These are phyloP conservation scores for Zingel zingel DNA, from an alignment of 2,113 vertebrate genomes.

Conservation along the genomic window DNA sequence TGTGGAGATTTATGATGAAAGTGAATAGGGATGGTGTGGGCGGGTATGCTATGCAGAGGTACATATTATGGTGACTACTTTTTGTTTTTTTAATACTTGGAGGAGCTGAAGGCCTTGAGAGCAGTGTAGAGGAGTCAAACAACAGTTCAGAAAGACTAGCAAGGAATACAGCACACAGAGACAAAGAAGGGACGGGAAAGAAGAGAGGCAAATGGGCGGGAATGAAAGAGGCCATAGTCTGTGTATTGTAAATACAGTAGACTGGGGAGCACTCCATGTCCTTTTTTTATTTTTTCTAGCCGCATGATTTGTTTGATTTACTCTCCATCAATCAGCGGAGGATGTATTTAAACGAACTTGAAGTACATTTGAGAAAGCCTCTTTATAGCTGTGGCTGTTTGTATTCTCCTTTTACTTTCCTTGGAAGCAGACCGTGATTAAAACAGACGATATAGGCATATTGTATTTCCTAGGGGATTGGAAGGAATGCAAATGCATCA, in stretches of 20 bases:
- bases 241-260: constrained; percentile 56
- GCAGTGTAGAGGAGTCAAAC: constrained; percentile 42
- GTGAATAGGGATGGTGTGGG: constrained; percentile 68
- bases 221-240: constrained; percentile 50
- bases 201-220: constrained; percentile 37
- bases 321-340: constrained; percentile 71
- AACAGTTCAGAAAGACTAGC: constrained; percentile 32
- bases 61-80: constrained; percentile 49
- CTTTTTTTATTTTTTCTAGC: constrained; percentile 43
- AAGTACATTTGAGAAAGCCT: constrained; percentile 72
- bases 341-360: constrained; percentile 71
- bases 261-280: constrained; percentile 45
- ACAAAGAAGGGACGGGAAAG: constrained; percentile 8
- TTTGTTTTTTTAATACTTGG: constrained; percentile 37
- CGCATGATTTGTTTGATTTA: constrained; percentile 75
- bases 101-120: constrained; percentile 47
- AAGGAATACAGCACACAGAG: constrained; percentile 29
- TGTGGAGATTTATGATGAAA: constrained; percentile 72
- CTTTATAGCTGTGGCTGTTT: constrained; percentile 74
- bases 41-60: constrained; percentile 64
- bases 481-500: constrained; percentile 85
- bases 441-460: constrained; percentile 82
- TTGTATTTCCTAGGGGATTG: constrained; percentile 81
- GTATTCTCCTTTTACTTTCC: constrained; percentile 78
- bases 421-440: constrained; percentile 80